Evolutionary conservation across 1,140 invertebrate species (phyloP), one percentile per base, ranked within the genome.

Genomic region (Thalassaphorura encarpata): DNA sequence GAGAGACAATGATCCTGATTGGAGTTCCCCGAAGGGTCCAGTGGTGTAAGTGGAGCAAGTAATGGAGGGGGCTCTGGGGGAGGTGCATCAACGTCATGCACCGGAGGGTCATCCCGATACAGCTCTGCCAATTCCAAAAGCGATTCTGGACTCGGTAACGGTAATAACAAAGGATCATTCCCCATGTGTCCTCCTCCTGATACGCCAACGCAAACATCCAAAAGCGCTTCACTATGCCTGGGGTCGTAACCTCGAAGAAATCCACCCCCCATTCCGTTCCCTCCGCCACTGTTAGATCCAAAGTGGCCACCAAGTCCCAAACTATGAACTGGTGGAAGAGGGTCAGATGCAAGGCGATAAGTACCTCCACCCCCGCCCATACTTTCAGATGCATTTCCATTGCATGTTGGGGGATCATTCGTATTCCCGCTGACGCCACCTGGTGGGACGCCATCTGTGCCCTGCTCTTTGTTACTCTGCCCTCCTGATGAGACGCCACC

Each of bases 1-100:
- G 28, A 58, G 24, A 52, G 28, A 28, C 60, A 60, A 54, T 65
- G 60, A 3, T 65, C 63, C n/a, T 36, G 36, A 45, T 53, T 60
- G 19, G 45, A 27, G 39, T 45, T 54, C 2, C 31, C 45, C 13
- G 57, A 53, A 18, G 54, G 57, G 21, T 65, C 63, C 45, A 65
- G 21, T 15, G 63, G 60, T 24, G 63, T 65, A 1, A 65, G 63
- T 51, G 63, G 58, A 21, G 63, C 63, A 19, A 65, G 58, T 29
- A 65, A 42, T 58, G 63, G 63, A 24, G 63, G 63, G 6, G 63
- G 63, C 21, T 65, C 63, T 47, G 63, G 63, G 55, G 62, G 63
- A 5, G 60, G 57, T 26, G 54, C 41, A 29, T 65, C 63, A 45
- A 65, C 55, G 52, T 65, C 63, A 57, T 60, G 54, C 24, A 56